Evolutionary conservation across 2,888 invertebrate species (phyloP).

Genomic region (Limnephilus marmoratus): DNA sequence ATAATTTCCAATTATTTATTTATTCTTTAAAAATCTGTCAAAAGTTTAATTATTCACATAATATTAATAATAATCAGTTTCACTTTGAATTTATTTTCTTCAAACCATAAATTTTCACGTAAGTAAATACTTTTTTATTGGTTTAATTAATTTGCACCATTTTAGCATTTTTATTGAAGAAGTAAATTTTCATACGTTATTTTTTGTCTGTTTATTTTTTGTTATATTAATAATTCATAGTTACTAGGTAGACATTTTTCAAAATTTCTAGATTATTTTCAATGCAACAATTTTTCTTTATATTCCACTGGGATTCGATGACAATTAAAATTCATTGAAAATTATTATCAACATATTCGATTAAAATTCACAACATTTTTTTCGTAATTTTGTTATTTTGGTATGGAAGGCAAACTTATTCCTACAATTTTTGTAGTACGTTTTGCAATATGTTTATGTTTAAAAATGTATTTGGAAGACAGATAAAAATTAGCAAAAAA

Average conservation of each 20-base stretch:
- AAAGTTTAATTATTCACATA: background rate
- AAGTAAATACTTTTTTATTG: background rate
- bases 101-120: background rate
- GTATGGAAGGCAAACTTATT: background rate
- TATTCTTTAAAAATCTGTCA: background rate
- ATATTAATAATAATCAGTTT: background rate
- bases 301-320: background rate
- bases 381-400: no score
- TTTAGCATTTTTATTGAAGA: background rate
- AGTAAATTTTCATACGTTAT: background rate
- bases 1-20: background rate
- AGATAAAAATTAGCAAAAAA: background rate
- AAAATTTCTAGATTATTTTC: background rate
- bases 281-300: background rate
- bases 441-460: background rate
- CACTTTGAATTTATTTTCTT: background rate
- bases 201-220: background rate
- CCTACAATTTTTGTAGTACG: background rate
- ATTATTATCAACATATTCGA: background rate
- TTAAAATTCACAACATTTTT: background rate
- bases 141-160: background rate
- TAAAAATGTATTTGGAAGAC: background rate
- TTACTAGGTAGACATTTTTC: background rate
- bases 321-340: background rate
- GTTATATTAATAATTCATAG: background rate